Percentiles rank a stretch among this genome's conserved stretches.
phyloP scores from a whole-genome alignment of 1,140 invertebrate species.

The Coelopa frigida region DNA sequence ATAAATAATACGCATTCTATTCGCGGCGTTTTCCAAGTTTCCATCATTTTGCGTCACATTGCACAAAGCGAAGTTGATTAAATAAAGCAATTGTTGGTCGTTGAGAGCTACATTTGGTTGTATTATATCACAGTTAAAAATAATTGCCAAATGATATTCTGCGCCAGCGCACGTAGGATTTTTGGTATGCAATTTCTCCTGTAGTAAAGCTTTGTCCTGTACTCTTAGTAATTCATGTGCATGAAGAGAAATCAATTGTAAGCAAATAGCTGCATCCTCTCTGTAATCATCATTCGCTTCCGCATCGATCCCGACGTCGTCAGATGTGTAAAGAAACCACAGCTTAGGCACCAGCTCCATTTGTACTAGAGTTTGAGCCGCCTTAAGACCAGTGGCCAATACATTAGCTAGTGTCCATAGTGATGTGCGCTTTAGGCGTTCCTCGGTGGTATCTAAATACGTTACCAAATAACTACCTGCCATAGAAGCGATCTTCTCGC shows the following conservation, averaged over 20 bases:
- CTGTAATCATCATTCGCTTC: conserved; percentile 7
- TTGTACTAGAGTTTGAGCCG: conserved; percentile 20
- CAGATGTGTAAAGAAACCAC: conserved; percentile 25
- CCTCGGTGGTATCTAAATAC: conserved; percentile 24
- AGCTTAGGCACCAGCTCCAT: conserved; percentile 33
- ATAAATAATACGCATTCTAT: conserved; percentile 17
- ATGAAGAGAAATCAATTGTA: conserved; percentile 18
- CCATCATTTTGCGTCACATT: conserved; percentile 5
- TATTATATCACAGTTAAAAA: conserved; percentile 21
- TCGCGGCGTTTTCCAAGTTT: neutral
- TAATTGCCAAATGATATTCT: conserved; percentile 27
- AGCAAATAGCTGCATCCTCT: conserved; percentile 24
- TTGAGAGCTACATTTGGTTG: neutral
- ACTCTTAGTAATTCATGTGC: conserved; percentile 2
- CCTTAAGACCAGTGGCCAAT: conserved; percentile 23
- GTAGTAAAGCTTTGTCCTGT: conserved; percentile 21
- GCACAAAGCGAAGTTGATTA: conserved; percentile 6
- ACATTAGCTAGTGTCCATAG: conserved; percentile 38
- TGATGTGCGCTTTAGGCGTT: conserved; percentile 23
- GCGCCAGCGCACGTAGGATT: conserved; percentile 1
- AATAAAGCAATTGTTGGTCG: conserved; percentile 4
- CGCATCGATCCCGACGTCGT: neutral
- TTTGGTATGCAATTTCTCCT: conserved; percentile 15
- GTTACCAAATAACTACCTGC: conserved; percentile 38
- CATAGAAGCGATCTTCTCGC: conserved; percentile 31